A percentile compares a stretch with the other conserved stretches of the same genome.
Evolutionary conservation across 2,797 vertebrate species (phyloP).

Genomic region (Borostomias antarcticus): DNA sequence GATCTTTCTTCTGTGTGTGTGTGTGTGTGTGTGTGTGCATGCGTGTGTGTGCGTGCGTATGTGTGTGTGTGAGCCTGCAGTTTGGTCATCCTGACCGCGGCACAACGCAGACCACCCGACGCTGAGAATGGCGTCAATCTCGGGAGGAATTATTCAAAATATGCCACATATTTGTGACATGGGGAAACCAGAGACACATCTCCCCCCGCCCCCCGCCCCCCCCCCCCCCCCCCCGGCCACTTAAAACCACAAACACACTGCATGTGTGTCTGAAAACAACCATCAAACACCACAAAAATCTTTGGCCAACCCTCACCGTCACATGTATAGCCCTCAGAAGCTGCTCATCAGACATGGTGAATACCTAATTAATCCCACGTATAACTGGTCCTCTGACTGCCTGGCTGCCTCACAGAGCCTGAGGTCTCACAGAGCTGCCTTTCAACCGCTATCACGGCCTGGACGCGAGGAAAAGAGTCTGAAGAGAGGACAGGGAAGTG

Average conservation of each 20-base stretch:
- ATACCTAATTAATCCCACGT: conserved; percentile 70
- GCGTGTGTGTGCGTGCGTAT: conserved; percentile 10
- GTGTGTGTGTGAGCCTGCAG: conserved; percentile 27
- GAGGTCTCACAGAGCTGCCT: conserved; percentile 37
- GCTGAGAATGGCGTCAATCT: not conserved
- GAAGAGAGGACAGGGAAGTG: conserved; percentile 4
- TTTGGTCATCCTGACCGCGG: conserved; percentile 2
- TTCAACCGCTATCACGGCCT: conserved; percentile 48
- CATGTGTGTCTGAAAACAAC: conserved; percentile 36
- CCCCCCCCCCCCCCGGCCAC: too few relatives aligned
- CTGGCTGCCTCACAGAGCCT: conserved; percentile 28
- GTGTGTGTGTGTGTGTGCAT: conserved; percentile 18
- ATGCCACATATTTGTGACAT: conserved; percentile 10
- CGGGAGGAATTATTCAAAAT: not conserved
- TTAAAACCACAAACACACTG: conserved; percentile 27
- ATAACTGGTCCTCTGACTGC: conserved; percentile 57
- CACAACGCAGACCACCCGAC: not conserved
- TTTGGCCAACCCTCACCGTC: conserved; percentile 63
- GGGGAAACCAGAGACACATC: conserved; percentile 20
- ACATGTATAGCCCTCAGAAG: too few relatives aligned
- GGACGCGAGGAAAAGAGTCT: conserved; percentile 41
- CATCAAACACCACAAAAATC: conserved; percentile 50
- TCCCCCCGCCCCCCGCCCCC: conserved; percentile 28
- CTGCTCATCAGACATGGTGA: conserved; percentile 60
- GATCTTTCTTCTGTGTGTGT: conserved; percentile 50